Percentiles rank a stretch among this genome's conserved stretches.
Conservation (phyloP, 64 coral and sea anemone genomes). For the Montipora efflorescens region DNA sequence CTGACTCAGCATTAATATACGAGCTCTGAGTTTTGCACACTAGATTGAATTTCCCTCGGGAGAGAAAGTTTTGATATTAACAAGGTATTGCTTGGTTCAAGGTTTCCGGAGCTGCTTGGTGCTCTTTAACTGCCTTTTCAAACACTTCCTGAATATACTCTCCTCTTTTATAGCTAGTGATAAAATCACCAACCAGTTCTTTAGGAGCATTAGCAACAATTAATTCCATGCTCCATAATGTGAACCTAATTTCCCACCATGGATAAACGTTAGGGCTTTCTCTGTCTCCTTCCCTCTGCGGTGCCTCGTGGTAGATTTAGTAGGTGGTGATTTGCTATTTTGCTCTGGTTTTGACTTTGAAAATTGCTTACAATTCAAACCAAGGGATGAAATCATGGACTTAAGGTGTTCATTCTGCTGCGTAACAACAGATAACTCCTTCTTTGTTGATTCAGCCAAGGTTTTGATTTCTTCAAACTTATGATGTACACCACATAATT, state of each 20-base stretch:
- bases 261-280: background rate
- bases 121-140: conserved; percentile 19
- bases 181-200: no score
- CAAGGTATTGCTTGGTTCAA: conserved; percentile 13
- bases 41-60: no score
- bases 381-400: conserved; percentile 71
- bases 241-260: conserved; percentile 8
- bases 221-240: no score
- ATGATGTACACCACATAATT: no score
- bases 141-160: background rate
- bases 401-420: conserved; percentile 1
- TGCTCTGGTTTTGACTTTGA: conserved; percentile 61
- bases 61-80: background rate
- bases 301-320: conserved; percentile 36
- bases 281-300: conserved; percentile 28
- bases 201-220: no score
- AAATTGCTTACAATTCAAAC: conserved; percentile 67
- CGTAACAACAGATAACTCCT: conserved; percentile 8
- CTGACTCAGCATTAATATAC: no score
- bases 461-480: background rate
- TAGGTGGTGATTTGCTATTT: conserved; percentile 33
- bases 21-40: no score
- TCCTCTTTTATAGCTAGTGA: no score
- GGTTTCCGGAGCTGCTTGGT: conserved; percentile 8
- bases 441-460: conserved; percentile 36